Conservation (phyloP, 2,888 invertebrate species). For the Lasioglossum marginatum region DNA sequence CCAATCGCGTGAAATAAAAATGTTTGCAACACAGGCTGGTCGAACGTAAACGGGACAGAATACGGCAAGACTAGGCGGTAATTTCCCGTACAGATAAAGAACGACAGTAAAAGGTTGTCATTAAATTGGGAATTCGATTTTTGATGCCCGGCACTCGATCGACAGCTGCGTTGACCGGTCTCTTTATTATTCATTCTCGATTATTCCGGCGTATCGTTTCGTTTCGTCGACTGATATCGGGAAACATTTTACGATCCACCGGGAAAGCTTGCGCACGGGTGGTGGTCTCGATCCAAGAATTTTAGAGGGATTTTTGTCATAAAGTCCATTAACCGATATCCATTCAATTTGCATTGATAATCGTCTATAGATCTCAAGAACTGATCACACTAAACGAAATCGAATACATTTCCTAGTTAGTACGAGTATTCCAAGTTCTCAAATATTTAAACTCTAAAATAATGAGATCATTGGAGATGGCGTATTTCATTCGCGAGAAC, state of each 20-base stretch:
- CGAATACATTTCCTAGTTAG: neutral
- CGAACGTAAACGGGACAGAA: neutral
- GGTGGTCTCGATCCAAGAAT: neutral
- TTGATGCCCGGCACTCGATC: neutral
- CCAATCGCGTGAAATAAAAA: constrained; percentile 12
- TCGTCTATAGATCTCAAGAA: neutral
- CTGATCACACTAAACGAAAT: neutral
- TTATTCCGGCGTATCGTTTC: constrained; percentile 4
- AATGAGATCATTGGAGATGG: neutral
- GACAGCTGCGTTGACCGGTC: neutral
- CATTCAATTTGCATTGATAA: neutral
- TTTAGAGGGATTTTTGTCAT: neutral
- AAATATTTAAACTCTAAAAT: neutral
- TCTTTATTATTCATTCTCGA: constrained; percentile 11
- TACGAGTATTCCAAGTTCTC: neutral
- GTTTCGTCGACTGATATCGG: neutral
- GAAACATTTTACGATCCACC: constrained; percentile 1
- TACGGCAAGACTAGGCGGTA: neutral
- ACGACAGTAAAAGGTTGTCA: constrained; percentile 6
- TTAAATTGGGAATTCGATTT: constrained; percentile 27
- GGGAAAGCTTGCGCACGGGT: neutral
- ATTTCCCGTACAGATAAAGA: constrained; percentile 12
- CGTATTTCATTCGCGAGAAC: too few species aligned
- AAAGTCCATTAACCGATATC: neutral
- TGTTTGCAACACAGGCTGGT: neutral